phyloP scores from a whole-genome alignment of 30 jellyfish, hydroid and myxozoan genomes.

The Rhopilema esculentum region DNA sequence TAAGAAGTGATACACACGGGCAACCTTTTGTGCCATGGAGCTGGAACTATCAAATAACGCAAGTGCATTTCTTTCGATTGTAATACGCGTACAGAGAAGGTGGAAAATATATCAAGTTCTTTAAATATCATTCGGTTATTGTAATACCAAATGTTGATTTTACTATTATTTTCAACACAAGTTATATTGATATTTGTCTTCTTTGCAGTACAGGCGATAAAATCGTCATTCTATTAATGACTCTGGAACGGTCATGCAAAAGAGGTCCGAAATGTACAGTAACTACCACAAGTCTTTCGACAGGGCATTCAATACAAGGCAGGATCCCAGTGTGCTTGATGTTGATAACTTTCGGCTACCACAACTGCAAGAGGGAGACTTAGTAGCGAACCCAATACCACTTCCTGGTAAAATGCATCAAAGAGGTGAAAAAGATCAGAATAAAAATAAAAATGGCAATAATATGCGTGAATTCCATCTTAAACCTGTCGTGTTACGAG shows the following conservation, averaged over 20 bases:
- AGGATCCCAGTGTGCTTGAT: conserved; percentile 24
- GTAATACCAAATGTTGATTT: too few relatives aligned
- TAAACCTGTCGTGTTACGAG: conserved; percentile 67
- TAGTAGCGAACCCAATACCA: conserved; percentile 16
- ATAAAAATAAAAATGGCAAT: conserved; percentile 5
- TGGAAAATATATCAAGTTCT: too few relatives aligned
- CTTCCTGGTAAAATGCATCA: neutral
- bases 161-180: too few relatives aligned
- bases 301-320: conserved; percentile 75
- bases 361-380: conserved; percentile 30
- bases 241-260: conserved; percentile 5
- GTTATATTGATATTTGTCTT: too few relatives aligned
- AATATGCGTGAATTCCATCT: conserved; percentile 18
- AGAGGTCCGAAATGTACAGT: conserved; percentile 40
- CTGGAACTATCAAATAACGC: too few relatives aligned
- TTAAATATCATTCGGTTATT: too few relatives aligned
- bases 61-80: too few relatives aligned
- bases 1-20: too few relatives aligned
- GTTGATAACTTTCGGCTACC: conserved; percentile 49
- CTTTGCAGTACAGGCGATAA: neutral
- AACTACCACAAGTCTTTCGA: conserved; percentile 62
- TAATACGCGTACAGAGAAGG: too few relatives aligned
- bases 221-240: neutral
- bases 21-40: too few relatives aligned
- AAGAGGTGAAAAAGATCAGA: neutral